Percentiles rank a stretch among this genome's conserved stretches.
These are phyloP conservation scores for Eptesicus fuscus DNA, from an alignment of 2,113 vertebrate species.

Conservation along the genomic window DNA sequence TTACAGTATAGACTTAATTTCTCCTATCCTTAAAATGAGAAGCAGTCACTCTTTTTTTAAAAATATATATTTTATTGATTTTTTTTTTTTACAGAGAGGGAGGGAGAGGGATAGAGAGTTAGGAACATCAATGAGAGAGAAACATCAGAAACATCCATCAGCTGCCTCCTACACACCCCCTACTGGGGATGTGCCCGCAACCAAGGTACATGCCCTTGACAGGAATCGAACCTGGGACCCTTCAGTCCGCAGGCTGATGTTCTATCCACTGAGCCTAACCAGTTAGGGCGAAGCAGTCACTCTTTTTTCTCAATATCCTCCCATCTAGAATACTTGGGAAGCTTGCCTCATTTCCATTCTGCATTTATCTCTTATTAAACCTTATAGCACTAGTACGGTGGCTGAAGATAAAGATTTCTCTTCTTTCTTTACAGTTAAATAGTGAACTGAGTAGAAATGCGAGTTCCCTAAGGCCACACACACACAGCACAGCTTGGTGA, in stretches of 20 bases:
- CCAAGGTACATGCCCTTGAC: too few relatives aligned
- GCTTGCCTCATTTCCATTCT: background rate
- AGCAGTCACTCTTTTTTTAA: background rate
- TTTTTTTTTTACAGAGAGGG: too few relatives aligned
- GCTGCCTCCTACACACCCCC: too few relatives aligned
- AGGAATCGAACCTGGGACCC: too few relatives aligned
- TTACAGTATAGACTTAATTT: background rate
- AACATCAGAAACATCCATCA: too few relatives aligned
- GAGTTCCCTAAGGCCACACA: background rate
- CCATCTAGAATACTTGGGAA: background rate
- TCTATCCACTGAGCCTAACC: too few relatives aligned
- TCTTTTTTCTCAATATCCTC: background rate
- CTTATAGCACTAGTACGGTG: background rate
- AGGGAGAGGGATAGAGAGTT: too few relatives aligned
- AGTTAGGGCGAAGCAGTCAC: background rate
- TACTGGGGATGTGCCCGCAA: too few relatives aligned
- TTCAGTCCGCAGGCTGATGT: too few relatives aligned
- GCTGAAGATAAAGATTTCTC: background rate
- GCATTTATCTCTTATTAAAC: background rate
- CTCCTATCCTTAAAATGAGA: constrained; percentile 11
- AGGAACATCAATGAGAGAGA: too few relatives aligned
- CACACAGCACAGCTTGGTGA: background rate
- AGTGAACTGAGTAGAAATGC: background rate
- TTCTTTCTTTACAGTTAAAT: background rate
- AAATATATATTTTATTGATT: too few relatives aligned